These are phyloP conservation scores for Lepus europaeus DNA, from an alignment of 2,113 vertebrate species.

Conservation along the genomic window DNA sequence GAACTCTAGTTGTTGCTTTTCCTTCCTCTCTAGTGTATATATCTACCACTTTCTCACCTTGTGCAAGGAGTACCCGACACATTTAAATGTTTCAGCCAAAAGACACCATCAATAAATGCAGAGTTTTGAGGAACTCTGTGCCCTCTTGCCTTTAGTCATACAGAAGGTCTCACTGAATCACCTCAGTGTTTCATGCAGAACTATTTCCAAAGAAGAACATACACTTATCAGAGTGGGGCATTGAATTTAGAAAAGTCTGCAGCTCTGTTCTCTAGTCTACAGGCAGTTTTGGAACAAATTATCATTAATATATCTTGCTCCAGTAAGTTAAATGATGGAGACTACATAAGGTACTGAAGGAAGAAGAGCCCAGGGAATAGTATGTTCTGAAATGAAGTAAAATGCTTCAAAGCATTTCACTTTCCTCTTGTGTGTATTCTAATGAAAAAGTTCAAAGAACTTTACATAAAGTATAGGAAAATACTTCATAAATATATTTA, in stretches of 20 bases:
- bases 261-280: neutral
- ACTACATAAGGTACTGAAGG: neutral
- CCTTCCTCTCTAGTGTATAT: neutral
- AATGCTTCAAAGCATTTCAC: neutral
- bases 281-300: neutral
- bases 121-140: neutral
- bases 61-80: accelerated
- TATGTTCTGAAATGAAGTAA: neutral
- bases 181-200: neutral
- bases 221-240: accelerated
- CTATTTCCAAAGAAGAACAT: neutral
- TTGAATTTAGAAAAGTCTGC: neutral
- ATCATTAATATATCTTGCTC: neutral
- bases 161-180: neutral
- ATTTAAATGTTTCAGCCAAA: neutral
- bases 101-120: neutral
- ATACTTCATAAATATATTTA: neutral
- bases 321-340: neutral
- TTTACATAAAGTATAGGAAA: neutral
- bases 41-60: neutral
- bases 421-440: neutral
- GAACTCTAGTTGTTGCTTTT: neutral
- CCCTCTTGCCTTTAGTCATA: accelerated
- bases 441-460: neutral
- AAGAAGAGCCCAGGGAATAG: neutral